phyloP scores from a whole-genome alignment of 2,113 vertebrate genomes.

The Aptenodytes forsteri region DNA sequence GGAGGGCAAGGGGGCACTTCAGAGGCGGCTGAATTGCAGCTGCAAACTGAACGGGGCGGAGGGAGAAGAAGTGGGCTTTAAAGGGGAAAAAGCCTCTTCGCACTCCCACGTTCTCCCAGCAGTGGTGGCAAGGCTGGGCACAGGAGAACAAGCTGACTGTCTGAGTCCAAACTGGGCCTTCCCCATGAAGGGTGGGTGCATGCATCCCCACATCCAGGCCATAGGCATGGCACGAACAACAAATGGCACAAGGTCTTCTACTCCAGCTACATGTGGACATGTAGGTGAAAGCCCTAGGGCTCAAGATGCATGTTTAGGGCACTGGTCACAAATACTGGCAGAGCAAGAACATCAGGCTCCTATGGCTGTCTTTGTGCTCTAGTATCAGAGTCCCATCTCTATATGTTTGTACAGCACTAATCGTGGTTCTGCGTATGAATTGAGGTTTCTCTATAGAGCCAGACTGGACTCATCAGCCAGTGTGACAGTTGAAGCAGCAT shows the following conservation, averaged over 20 bases:
- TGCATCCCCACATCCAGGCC: neutral
- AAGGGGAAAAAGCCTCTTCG: neutral
- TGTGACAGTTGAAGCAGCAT: neutral
- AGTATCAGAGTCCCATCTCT: neutral
- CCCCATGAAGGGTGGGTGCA: neutral
- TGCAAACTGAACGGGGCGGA: rapidly evolving
- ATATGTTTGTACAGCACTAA: neutral
- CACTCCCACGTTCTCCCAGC: rapidly evolving
- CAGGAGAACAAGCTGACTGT: neutral
- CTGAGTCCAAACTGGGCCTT: neutral
- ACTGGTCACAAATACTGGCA: neutral
- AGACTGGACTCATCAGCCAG: neutral
- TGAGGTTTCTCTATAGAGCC: neutral
- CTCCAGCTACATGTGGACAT: neutral
- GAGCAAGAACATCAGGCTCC: neutral
- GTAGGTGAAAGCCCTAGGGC: neutral
- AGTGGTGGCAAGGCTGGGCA: neutral
- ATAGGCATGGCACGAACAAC: neutral
- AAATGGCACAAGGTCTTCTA: neutral
- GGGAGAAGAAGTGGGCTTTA: neutral
- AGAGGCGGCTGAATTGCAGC: neutral
- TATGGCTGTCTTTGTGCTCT: neutral
- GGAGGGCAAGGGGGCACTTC: neutral
- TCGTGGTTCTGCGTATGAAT: neutral
- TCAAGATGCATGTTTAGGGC: neutral